Percentiles rank a stretch among this genome's conserved stretches.
These are phyloP conservation scores for Anarrhichthys ocellatus DNA, from an alignment of 2,113 vertebrate species.

Conservation along the genomic window DNA sequence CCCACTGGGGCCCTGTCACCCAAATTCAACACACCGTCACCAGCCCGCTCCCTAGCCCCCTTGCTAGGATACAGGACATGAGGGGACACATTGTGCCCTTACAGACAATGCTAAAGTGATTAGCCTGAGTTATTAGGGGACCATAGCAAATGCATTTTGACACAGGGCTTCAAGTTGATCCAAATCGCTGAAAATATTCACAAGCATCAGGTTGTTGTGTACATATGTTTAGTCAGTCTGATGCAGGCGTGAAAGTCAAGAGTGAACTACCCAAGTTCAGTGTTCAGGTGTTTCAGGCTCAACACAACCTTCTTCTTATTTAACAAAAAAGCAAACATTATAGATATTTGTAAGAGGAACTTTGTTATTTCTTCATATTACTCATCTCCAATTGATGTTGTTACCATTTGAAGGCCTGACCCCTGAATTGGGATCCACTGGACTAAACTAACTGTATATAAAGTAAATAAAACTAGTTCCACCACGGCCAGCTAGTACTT, in stretches of 20 bases:
- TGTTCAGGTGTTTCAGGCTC: background rate
- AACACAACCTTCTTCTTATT: background rate
- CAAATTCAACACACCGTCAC: conserved; percentile 78
- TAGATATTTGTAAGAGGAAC: background rate
- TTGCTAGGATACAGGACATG: conserved; percentile 56
- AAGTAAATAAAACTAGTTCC: background rate
- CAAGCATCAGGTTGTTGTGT: conserved; percentile 46
- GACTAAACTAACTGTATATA: background rate
- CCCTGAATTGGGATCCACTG: background rate
- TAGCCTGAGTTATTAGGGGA: conserved; percentile 72
- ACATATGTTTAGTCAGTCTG: conserved; percentile 25
- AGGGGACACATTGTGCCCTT: conserved; percentile 57
- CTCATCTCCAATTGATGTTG: conserved; percentile 2
- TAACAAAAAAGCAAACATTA: background rate
- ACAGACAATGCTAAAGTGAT: conserved; percentile 76
- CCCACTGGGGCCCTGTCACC: conserved; percentile 77
- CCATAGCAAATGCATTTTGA: conserved; percentile 71
- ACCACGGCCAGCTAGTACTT: background rate
- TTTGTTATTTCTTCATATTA: background rate
- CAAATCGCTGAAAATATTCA: conserved; percentile 54
- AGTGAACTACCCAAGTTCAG: conserved; percentile 11
- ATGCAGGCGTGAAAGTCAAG: background rate
- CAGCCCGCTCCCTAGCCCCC: conserved; percentile 42
- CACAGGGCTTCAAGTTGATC: conserved; percentile 58
- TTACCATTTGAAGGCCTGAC: background rate